phyloP scores from a whole-genome alignment of 2,113 vertebrate species.

The Hystrix brachyura region DNA sequence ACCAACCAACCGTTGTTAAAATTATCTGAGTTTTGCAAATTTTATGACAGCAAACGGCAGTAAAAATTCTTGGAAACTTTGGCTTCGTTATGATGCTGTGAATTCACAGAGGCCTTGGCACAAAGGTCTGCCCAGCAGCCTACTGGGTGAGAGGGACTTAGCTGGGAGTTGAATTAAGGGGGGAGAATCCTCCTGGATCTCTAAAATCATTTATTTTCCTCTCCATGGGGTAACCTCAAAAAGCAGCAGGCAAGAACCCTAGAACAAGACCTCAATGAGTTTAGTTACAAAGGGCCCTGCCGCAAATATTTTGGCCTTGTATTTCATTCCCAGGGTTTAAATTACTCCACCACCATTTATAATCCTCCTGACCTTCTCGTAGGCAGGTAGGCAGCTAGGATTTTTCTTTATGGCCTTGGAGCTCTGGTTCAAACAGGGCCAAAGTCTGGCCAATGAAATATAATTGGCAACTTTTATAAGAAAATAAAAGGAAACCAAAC shows the following conservation, averaged over 20 bases:
- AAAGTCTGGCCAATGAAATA: constrained; percentile 38
- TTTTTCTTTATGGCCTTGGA: constrained; percentile 23
- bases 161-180: not conserved
- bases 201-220: not conserved
- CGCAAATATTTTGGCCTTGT: constrained; percentile 50
- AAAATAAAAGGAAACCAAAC: not conserved
- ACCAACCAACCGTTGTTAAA: not conserved
- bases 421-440: not conserved
- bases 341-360: not conserved
- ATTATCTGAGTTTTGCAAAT: constrained; percentile 21
- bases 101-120: not conserved
- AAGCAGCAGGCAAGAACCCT: not conserved
- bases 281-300: constrained; percentile 38
- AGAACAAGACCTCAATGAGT: constrained; percentile 43
- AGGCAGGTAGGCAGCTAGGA: constrained; percentile 49
- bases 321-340: constrained; percentile 45
- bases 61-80: not conserved
- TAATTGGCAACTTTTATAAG: constrained; percentile 37
- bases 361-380: constrained; percentile 41
- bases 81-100: not conserved
- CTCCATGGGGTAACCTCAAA: not conserved
- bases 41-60: not conserved
- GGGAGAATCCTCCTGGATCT: not conserved
- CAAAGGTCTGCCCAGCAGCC: not conserved
- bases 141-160: not conserved